Base-by-base conservation (phyloP, 2,797 vertebrate species). In the Lepilemur septentrionalis region DNA sequence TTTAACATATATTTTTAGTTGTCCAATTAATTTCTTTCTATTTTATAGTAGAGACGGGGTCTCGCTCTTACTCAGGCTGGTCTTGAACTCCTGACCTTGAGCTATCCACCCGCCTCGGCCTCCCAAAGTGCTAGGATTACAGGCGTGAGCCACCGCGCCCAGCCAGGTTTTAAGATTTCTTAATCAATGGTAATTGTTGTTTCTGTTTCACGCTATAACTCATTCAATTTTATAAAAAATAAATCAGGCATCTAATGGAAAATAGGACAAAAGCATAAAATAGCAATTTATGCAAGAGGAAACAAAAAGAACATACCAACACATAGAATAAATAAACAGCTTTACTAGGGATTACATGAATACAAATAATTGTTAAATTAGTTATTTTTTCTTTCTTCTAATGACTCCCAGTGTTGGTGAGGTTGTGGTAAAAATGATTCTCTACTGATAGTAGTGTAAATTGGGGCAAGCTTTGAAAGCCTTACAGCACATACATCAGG, bases 231-330 rank as follows among this genome's bases (percentile, higher is more conserved):
- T 72, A 65, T 92, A 85, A 88, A 79, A 88, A 90, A 94, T 78
- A 69, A 61, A 73, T 91, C 43, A 91, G 28, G 23, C 85, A 86
- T 65, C 50, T 67, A 89, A 43, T 69, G 28, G 50, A 90, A 96
- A 97, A 83, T 38, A 79, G 63, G 28, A 10, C 50, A 95, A 85
- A 95, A 57, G 38, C 55, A 79, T 75, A 93, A 95, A 93, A 94
- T 43, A 92, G 59, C 81, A 93, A 50, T 79, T 97, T 91, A 48
- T 30, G 20, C 41, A 75, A 91, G 63, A 86, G 28, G 61, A 91
- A 93, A 41, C 1, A 35, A 89, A 92, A 94, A 52, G 32, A 70
- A 17, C 20, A 50, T 15, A 41, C 18, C 32, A 57, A 83, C 65
- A 70, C 11, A 15, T 61, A 55, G 65, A 85, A 69, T 41, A 92